phyloP scores from a whole-genome alignment of 2,888 invertebrate species.

The Cyclophora punctaria region DNA sequence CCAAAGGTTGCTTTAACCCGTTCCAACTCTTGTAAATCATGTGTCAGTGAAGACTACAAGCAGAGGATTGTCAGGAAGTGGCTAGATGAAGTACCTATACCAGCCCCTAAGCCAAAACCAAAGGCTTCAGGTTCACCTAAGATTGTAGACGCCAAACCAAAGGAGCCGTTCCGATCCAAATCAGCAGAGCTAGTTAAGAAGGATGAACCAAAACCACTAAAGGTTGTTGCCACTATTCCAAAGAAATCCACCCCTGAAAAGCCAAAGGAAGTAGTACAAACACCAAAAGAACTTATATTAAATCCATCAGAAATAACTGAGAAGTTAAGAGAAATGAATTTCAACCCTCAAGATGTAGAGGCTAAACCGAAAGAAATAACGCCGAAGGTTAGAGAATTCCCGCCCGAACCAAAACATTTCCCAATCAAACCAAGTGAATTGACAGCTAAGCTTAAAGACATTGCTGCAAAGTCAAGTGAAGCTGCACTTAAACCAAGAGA shows the following conservation, averaged over 20 bases:
- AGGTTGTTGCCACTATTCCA: constrained; percentile 8
- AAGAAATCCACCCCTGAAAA: constrained; percentile 17
- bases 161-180: constrained; percentile 26
- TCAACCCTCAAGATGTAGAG: too few relatives aligned
- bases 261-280: neutral
- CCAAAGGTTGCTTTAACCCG: constrained; percentile 49
- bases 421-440: too few relatives aligned
- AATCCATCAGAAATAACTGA: too few relatives aligned
- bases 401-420: too few relatives aligned
- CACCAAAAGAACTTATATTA: too few relatives aligned
- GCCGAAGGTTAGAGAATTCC: too few relatives aligned
- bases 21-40: constrained; percentile 73
- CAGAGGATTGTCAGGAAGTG: constrained; percentile 85
- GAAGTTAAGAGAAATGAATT: too few relatives aligned
- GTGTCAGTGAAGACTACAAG: constrained; percentile 79
- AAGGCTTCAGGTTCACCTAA: constrained; percentile 62
- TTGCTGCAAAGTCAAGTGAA: too few relatives aligned
- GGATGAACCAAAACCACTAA: constrained; percentile 23
- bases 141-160: constrained; percentile 41
- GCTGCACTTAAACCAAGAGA: too few relatives aligned
- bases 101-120: constrained; percentile 36
- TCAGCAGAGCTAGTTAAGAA: constrained; percentile 24
- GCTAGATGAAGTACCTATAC: constrained; percentile 80
- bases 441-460: too few relatives aligned
- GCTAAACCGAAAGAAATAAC: too few relatives aligned